Evolutionary conservation across 35 echinoderm and acorn worm species (phyloP), one percentile per base, ranked within the genome.

Genomic region (Apostichopus californicus): DNA sequence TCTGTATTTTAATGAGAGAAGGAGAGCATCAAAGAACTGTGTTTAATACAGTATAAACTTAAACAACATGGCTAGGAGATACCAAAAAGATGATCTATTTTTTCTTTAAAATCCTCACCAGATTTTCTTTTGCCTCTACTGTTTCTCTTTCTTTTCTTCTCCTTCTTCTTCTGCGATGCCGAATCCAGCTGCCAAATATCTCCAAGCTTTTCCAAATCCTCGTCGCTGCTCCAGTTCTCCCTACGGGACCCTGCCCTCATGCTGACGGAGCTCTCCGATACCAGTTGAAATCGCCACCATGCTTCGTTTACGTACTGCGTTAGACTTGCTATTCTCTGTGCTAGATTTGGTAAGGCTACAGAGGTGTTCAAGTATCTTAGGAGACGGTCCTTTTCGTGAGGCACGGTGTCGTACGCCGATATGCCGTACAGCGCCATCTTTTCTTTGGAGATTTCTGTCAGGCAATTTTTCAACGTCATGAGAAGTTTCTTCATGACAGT

Each of bases 241-340:
- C 77, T 80, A 21, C 13, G 46, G 15, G 56, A 79, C 70, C 60
- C 77, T 21, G 22, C 8, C 10, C 17, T 11, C 6, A 75, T 5
- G 23, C 73, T 72, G 56, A 66, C 88, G 56, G 94, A 54, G 46
- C 90, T 79, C 60, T 98, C 88, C 0, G 95, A 94, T 5, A 98
- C 97, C 21, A 98, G 92, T 78, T 94, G 97, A 85, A 91, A 98
- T 57, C 97, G 93, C 97, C 97, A 98, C 88, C 93, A 92, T 11
- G 97, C 95, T 86, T 98, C 97, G 65, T 98, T 98, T 61, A 96
- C 94, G 56, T 88, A 87, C 72, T 98, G 91, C 4, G 93, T 91
- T 9, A 98, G 81, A 66, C 78, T 89, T 1, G 95, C 92, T 80
- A 98, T 96, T 77, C 91, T 96, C 22, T 93, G 93, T 11, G 95